Percentiles rank a stretch among this genome's conserved stretches.
These are phyloP conservation scores for Drosophila virilis DNA, from an alignment of 1,140 invertebrate species.

Conservation along the genomic window DNA sequence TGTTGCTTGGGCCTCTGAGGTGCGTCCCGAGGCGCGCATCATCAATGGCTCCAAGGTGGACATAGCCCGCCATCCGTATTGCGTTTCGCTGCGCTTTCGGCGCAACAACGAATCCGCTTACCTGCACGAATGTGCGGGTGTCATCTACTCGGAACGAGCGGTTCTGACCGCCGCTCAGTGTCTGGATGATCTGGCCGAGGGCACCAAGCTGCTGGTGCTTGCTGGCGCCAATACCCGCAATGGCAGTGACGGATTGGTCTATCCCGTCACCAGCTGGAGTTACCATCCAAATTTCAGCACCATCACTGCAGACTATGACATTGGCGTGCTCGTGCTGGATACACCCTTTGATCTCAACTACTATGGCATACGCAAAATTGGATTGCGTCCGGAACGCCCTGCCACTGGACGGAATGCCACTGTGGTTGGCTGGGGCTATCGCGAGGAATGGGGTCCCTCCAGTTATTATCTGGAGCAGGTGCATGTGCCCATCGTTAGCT, in stretches of 20 bases:
- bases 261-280: conserved; percentile 81
- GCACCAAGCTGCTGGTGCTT: conserved; percentile 56
- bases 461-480: conserved; percentile 85
- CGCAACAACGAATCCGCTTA: conserved; percentile 35
- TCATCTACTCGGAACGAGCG: conserved; percentile 55
- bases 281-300: conserved; percentile 84
- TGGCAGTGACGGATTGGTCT: conserved; percentile 78
- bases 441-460: conserved; percentile 83
- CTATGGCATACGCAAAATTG: conserved; percentile 46
- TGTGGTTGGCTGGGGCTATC: conserved; percentile 86
- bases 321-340: conserved; percentile 85
- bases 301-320: conserved; percentile 86
- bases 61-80: conserved; percentile 71
- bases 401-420: conserved; percentile 79
- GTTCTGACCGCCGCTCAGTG: conserved; percentile 73
- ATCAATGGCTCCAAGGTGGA: conserved; percentile 65
- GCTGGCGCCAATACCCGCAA: conserved; percentile 66
- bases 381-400: conserved; percentile 49
- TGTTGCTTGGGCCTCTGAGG: not conserved
- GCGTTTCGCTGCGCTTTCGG: conserved; percentile 66
- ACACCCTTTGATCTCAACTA: conserved; percentile 55
- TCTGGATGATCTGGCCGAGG: conserved; percentile 31
- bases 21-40: conserved; percentile 47
- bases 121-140: conserved; percentile 70
- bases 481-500: conserved; percentile 83